Evolutionary conservation across 1,140 invertebrate genomes (phyloP).

Genomic region (Rhagoletis zephyria): DNA sequence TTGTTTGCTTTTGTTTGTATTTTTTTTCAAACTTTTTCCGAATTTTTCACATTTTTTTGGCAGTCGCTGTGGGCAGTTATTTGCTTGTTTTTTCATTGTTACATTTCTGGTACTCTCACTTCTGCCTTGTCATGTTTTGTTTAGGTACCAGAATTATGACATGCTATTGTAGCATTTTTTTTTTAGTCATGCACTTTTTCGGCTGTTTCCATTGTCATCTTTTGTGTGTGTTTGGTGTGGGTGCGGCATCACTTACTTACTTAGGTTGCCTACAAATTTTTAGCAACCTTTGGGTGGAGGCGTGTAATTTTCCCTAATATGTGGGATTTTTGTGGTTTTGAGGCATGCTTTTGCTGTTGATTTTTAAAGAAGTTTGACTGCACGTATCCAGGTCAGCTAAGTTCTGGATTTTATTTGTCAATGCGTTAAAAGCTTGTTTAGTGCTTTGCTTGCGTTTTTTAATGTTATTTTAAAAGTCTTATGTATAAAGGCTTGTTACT

Average conservation of each 20-base stretch:
- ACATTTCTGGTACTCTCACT: neutral
- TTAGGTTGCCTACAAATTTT: neutral
- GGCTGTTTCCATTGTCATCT: neutral
- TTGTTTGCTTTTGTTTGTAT: neutral
- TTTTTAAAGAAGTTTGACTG: neutral
- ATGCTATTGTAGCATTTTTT: neutral
- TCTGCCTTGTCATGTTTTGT: neutral
- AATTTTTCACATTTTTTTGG: neutral
- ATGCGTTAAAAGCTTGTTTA: neutral
- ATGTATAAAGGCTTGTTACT: no score
- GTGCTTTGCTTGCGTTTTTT: no score
- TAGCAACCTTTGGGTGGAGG: neutral
- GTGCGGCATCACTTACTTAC: neutral
- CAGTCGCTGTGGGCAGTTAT: no score
- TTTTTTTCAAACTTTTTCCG: neutral
- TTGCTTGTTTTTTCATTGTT: constrained; percentile 11
- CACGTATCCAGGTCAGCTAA: neutral
- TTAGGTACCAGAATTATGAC: neutral
- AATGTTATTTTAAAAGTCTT: no score
- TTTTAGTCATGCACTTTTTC: neutral
- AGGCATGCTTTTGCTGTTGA: neutral
- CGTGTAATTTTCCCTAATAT: neutral
- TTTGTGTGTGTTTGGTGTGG: neutral
- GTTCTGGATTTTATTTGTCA: neutral
- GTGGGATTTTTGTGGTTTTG: constrained; percentile 5